Conservation (phyloP, 2,113 vertebrate genomes). For the Thamnaconus septentrionalis region DNA sequence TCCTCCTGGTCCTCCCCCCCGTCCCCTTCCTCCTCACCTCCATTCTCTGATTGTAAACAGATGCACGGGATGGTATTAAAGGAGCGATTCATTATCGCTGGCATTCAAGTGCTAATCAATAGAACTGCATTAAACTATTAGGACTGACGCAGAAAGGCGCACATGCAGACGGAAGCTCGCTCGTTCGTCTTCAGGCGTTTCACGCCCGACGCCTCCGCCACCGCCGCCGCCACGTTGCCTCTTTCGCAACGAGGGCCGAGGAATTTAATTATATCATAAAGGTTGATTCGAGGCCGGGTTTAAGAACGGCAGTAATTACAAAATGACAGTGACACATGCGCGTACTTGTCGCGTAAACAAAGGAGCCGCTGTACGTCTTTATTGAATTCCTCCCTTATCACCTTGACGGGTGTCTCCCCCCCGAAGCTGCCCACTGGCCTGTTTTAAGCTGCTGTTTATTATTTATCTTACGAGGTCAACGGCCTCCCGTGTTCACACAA, state of each 20-base stretch:
- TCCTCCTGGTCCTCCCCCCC: neutral
- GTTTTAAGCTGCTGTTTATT: too few relatives aligned
- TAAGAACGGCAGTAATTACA: constrained; percentile 43
- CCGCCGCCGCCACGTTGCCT: constrained; percentile 63
- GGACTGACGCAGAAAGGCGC: constrained; percentile 29
- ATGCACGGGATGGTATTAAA: constrained; percentile 75
- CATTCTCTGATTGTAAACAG: constrained; percentile 51
- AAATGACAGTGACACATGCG: constrained; percentile 3
- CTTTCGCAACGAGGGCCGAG: constrained; percentile 45
- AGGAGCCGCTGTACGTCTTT: constrained; percentile 40
- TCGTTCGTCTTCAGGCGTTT: constrained; percentile 49
- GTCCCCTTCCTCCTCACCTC: neutral
- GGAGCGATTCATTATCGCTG: constrained; percentile 78
- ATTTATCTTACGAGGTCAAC: too few relatives aligned
- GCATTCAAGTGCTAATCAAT: constrained; percentile 80
- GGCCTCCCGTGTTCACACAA: too few relatives aligned
- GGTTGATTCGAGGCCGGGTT: constrained; percentile 58
- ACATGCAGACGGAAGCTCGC: constrained; percentile 21
- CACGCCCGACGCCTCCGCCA: constrained; percentile 35
- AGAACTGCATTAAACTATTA: constrained; percentile 80
- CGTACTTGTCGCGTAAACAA: constrained; percentile 19
- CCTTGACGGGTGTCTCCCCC: constrained; percentile 39
- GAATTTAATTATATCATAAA: constrained; percentile 71
- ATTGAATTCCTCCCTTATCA: constrained; percentile 56
- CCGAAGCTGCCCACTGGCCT: too few relatives aligned